Conservation (phyloP, 2,113 vertebrate species). For the Capra hircus region DNA sequence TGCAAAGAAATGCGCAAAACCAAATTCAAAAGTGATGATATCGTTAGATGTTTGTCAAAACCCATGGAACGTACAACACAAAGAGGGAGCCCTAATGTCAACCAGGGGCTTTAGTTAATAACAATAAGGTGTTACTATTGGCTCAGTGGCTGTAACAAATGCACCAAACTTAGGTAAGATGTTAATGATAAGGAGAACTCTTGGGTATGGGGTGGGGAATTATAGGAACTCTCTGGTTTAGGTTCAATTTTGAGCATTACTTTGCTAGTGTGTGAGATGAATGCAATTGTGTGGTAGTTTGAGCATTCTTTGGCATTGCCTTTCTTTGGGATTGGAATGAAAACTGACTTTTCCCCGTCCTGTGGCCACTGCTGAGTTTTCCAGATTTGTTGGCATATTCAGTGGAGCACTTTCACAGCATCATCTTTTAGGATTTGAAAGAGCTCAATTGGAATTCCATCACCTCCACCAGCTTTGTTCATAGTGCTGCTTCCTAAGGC, state of each 20-base stretch:
- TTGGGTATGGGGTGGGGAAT: background rate
- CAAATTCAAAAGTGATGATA: background rate
- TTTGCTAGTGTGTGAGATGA: background rate
- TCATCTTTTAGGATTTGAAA: background rate
- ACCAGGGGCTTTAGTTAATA: background rate
- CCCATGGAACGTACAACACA: background rate
- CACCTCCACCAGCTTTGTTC: background rate
- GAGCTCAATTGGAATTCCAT: rapidly evolving
- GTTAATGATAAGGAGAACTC: background rate
- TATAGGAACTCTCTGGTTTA: background rate
- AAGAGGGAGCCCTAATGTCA: background rate
- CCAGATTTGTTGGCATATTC: background rate
- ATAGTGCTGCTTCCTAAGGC: background rate
- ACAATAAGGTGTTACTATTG: background rate
- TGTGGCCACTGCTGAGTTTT: background rate
- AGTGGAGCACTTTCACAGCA: background rate
- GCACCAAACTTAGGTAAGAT: background rate
- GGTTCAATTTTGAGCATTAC: background rate
- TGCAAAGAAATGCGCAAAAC: background rate
- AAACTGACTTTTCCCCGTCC: background rate
- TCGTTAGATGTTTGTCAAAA: background rate
- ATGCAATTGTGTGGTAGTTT: background rate
- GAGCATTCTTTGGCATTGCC: background rate
- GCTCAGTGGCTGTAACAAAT: background rate
- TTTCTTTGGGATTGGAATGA: background rate